A percentile compares a stretch with the other conserved stretches of the same genome.
These are phyloP conservation scores for Nesoenas mayeri DNA, from an alignment of 2,113 vertebrate species.

Conservation along the genomic window DNA sequence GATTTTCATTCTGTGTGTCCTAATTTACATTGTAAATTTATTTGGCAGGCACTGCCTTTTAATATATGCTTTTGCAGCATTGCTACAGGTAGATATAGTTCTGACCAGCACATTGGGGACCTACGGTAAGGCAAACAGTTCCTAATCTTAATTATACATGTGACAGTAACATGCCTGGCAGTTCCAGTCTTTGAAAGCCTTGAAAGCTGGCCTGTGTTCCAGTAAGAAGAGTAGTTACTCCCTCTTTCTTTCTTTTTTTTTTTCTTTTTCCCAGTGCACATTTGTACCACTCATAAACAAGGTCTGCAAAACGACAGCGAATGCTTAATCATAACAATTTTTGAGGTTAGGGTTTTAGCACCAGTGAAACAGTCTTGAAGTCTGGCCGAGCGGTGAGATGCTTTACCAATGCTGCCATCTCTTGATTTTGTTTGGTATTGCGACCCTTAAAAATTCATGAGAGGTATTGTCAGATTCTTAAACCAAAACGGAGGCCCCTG, in stretches of 20 bases:
- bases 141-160: not conserved
- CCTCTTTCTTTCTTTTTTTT: not conserved
- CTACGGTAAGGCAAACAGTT: not conserved
- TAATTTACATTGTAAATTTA: not conserved
- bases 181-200: not conserved
- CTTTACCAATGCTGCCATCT: constrained; percentile 79
- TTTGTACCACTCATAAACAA: not conserved
- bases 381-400: not conserved
- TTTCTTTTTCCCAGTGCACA: not conserved
- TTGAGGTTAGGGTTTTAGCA: not conserved
- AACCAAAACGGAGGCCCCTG: not conserved
- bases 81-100: not conserved
- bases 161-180: not conserved
- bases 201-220: not conserved
- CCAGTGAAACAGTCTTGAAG: not conserved
- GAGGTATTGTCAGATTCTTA: accelerated
- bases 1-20: not conserved
- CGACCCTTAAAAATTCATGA: not conserved
- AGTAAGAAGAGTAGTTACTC: not conserved
- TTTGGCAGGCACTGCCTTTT: not conserved
- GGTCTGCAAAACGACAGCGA: not conserved
- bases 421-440: constrained; percentile 8
- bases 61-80: not conserved
- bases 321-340: not conserved
- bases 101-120: not conserved